phyloP scores from a whole-genome alignment of 2,797 vertebrate genomes.

The Discoglossus pictus region DNA sequence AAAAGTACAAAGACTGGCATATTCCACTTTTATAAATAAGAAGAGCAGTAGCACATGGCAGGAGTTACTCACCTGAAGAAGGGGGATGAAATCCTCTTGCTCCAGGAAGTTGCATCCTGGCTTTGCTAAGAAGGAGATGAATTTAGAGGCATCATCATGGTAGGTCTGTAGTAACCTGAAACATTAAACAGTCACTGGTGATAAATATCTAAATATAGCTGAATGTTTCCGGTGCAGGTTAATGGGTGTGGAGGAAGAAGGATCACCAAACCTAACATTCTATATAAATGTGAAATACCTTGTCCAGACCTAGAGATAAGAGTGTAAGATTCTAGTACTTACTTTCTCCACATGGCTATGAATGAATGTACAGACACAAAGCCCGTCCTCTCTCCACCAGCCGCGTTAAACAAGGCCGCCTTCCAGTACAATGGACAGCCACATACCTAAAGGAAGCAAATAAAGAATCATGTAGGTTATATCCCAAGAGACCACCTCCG shows the following conservation, averaged over 20 bases:
- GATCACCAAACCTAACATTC: too few relatives aligned
- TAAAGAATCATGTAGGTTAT: constrained; percentile 13
- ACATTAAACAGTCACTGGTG: constrained; percentile 40
- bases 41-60: not conserved
- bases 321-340: constrained; percentile 70
- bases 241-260: too few relatives aligned
- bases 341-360: constrained; percentile 93
- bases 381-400: constrained; percentile 91
- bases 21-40: too few relatives aligned
- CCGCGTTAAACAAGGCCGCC: constrained; percentile 87
- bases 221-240: too few relatives aligned
- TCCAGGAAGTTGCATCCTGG: constrained; percentile 84
- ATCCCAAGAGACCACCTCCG: too few relatives aligned
- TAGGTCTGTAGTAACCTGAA: constrained; percentile 82
- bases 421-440: constrained; percentile 97
- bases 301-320: too few relatives aligned
- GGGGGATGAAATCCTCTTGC: constrained; percentile 95
- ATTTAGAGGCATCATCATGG: constrained; percentile 91
- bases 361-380: constrained; percentile 90
- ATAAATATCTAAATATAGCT: too few relatives aligned
- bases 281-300: too few relatives aligned
- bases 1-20: not conserved
- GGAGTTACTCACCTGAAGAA: constrained; percentile 83
- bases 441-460: constrained; percentile 76
- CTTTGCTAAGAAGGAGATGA: constrained; percentile 88